A percentile compares a stretch with the other conserved stretches of the same genome.
phyloP scores from a whole-genome alignment of 2,888 invertebrate species.

The Chirona hameri region DNA sequence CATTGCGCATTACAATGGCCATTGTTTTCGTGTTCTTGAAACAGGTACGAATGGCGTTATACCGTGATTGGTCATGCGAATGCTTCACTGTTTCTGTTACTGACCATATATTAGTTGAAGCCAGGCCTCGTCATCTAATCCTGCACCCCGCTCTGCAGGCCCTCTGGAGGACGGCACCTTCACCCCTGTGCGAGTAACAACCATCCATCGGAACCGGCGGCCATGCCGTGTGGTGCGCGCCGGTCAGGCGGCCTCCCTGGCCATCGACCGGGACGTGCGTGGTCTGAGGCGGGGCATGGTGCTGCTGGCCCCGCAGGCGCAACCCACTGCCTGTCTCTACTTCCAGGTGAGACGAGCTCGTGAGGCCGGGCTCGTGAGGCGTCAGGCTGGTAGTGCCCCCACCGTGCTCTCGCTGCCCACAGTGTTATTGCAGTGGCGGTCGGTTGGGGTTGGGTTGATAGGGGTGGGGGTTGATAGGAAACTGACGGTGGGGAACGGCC shows the following conservation, averaged over 20 bases:
- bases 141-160: slow-evolving; percentile 49
- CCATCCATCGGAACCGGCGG: slow-evolving; percentile 87
- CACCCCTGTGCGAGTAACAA: slow-evolving; percentile 69
- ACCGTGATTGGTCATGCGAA: too few species aligned
- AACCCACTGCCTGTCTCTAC: slow-evolving; percentile 53
- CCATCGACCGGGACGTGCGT: slow-evolving; percentile 60
- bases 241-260: slow-evolving; percentile 83
- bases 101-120: too few species aligned
- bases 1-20: too few species aligned
- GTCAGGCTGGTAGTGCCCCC: neutral
- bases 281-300: slow-evolving; percentile 80
- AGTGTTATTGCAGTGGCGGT: too few species aligned
- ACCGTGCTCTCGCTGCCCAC: too few species aligned
- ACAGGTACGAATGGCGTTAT: too few species aligned
- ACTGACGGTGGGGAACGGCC: too few species aligned
- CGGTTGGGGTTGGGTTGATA: too few species aligned
- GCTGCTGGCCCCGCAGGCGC: slow-evolving; percentile 57
- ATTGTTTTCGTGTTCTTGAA: too few species aligned
- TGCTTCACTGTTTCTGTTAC: too few species aligned
- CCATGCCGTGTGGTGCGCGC: slow-evolving; percentile 83
- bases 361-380: neutral
- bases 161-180: slow-evolving; percentile 77
- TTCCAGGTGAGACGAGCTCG: slow-evolving; percentile 53
- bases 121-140: too few species aligned
- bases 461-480: too few species aligned